Base-by-base conservation (phyloP, 2,797 vertebrate species). In the Lemur catta region DNA sequence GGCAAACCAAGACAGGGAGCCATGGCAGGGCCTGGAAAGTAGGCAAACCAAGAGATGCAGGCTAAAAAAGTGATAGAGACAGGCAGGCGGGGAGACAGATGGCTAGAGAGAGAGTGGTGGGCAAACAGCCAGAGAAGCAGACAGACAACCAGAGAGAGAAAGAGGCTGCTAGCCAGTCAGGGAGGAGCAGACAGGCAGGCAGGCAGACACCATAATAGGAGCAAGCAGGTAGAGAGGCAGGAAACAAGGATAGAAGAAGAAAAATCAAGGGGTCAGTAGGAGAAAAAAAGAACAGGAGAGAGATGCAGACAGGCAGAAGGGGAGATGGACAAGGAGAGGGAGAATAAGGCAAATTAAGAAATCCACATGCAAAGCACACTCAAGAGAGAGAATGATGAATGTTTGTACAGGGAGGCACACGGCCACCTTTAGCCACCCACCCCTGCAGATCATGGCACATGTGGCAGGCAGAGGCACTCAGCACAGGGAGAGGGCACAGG, bases 71-170 rank as follows among this genome's bases (percentile, higher is more conserved):
- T 97, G 96, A 97, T 89, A 96, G 97, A 98, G 96, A 95, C 95
- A 97, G 96, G 97, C 97, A 98, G 96, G 96, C 97, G 46, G 92
- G 76, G 93, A 97, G 96, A 97, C 97, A 97, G 97, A 97, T 97
- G 97, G 97, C 93, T 96, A 74, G 63, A 96, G 95, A 96, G 93
- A 96, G 90, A 84, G 98, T 46, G 96, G 96, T 97, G 97, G 97
- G 96, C 96, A 97, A 95, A 97, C 95, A 96, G 97, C 95, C 95
- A 97, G 97, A 92, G 95, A 96, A 96, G 90, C 97, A 97, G 96
- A 97, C 94, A 97, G 96, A 96, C 95, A 96, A 88, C 96, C 94
- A 95, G 91, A 91, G 93, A 94, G 86, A 85, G 76, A 93, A 71
- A 89, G 78, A 95, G 88, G 92, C 89, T 93, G 95, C 94, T 94